Base-by-base conservation (phyloP, 2,888 invertebrate species). In the Odontomyia ornata region DNA sequence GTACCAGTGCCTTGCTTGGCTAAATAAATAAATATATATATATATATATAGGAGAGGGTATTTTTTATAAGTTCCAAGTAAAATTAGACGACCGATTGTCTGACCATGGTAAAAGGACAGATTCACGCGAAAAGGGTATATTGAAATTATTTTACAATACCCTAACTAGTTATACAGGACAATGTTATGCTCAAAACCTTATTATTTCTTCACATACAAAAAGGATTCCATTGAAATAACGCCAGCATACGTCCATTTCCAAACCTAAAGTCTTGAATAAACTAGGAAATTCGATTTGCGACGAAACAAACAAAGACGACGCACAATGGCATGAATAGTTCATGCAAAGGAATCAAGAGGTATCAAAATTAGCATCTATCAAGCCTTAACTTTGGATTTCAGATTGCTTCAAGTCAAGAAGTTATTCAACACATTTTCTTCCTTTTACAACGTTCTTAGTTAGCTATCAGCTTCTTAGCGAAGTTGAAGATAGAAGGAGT, bases 271-370 rank as follows among this genome's bases (percentile, higher is more conserved):
- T 52, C 52, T 18, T 52, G 15, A 52, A 52, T 52, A 13, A 52
- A 60, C 57, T 4, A 9, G 5, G 21, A 60, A 60, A 60, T 1
- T 13, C 23, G 21, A 23, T 69, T 47, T 60, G 46, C 69, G 62
- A 43, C 36, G 9, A 36, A 9, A 36, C 9, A 36, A 71, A 71
- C 43, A 21, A 47, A 72, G 47, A 28, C 67, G n/a, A 77, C 73
- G 72, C 56, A 65, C 27, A 75, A 75, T 65, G 77, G 73, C 77
- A 77, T 77, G 75, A 75, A 77, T 77, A 77, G 75, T 77, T 77
- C 77, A 77, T 75, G 77, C 36, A 36, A 21, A 15, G 57, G 67
- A 60, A 69, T 75, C 56, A 36, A 21, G 13, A 43, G 57, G 28
- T 77, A 67, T 60, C 28, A 64, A 57, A 77, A 75, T 69, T 43